These are phyloP conservation scores for Lepidothrix coronata DNA, from an alignment of 2,113 vertebrate species.

Conservation along the genomic window DNA sequence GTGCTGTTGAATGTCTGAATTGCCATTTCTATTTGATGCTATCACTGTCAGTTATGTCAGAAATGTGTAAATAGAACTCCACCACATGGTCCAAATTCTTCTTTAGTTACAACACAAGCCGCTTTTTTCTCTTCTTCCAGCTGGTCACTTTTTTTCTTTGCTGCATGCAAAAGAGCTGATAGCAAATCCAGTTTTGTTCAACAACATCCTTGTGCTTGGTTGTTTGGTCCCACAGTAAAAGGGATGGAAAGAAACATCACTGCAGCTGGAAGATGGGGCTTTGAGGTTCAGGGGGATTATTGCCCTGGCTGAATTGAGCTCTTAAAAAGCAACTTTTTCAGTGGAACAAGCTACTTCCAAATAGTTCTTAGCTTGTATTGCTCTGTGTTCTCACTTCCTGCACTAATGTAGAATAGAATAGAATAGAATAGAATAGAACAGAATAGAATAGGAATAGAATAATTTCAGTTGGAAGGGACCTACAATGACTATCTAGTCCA, in stretches of 20 bases:
- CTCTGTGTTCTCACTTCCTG: not conserved
- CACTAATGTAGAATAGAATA: not conserved
- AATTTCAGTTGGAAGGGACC: not conserved
- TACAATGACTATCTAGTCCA: not conserved
- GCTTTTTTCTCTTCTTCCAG: not conserved
- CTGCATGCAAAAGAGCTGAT: not conserved
- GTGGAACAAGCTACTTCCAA: not conserved
- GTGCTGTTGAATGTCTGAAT: not conserved
- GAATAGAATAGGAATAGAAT: not conserved
- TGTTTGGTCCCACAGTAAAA: not conserved
- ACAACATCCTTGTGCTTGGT: rapidly evolving
- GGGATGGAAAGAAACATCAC: not conserved
- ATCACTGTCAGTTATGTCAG: not conserved
- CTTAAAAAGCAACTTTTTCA: not conserved
- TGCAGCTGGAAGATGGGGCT: not conserved
- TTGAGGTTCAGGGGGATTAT: not conserved
- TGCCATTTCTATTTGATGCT: not conserved
- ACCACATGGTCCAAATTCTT: not conserved
- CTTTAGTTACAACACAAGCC: not conserved
- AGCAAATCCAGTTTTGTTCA: not conserved
- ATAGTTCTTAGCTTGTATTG: not conserved
- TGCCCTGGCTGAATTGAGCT: not conserved
- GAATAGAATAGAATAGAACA: too few species aligned
- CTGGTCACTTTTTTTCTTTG: not conserved
- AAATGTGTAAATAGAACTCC: not conserved